phyloP scores from a whole-genome alignment of 2,113 vertebrate genomes.

The Toxotes jaculatrix region DNA sequence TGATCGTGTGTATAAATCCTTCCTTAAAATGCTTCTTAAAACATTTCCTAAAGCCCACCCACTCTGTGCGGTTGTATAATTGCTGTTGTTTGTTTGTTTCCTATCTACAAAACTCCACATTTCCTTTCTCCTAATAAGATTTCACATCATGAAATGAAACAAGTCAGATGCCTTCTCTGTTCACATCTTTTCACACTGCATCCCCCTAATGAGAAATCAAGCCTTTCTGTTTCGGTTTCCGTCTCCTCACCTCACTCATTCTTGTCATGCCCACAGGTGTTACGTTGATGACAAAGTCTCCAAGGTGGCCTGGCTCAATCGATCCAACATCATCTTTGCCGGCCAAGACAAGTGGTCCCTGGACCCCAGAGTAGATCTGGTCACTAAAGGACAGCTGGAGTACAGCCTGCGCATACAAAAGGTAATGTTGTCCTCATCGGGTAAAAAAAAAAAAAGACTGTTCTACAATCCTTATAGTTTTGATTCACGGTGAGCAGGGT shows the following conservation, averaged over 20 bases:
- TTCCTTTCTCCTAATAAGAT: constrained; percentile 6
- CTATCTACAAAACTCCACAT: not conserved
- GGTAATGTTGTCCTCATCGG: constrained; percentile 52
- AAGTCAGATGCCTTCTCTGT: not conserved
- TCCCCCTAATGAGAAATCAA: not conserved
- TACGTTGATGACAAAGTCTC: constrained; percentile 98
- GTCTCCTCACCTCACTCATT: constrained; percentile 7
- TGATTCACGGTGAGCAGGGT: not conserved
- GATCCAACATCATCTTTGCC: constrained; percentile 99
- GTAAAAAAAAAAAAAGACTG: not conserved
- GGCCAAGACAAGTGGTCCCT: constrained; percentile 99
- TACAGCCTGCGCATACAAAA: constrained; percentile 99
- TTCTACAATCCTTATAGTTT: not conserved
- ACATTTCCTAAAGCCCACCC: not conserved
- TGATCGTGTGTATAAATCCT: not conserved
- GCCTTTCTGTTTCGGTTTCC: not conserved
- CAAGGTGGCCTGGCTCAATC: constrained; percentile 99
- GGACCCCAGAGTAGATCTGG: constrained; percentile 96
- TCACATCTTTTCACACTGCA: not conserved
- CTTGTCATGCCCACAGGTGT: constrained; percentile 86
- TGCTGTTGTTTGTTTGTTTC: constrained; percentile 15
- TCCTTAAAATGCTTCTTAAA: not conserved
- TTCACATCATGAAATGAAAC: not conserved
- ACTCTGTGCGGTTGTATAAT: not conserved
- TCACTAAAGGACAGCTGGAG: constrained; percentile 96